Percentiles rank a stretch among this genome's conserved stretches.
These are phyloP conservation scores for Sciaenops ocellatus DNA, from an alignment of 2,797 vertebrate species.

Conservation along the genomic window DNA sequence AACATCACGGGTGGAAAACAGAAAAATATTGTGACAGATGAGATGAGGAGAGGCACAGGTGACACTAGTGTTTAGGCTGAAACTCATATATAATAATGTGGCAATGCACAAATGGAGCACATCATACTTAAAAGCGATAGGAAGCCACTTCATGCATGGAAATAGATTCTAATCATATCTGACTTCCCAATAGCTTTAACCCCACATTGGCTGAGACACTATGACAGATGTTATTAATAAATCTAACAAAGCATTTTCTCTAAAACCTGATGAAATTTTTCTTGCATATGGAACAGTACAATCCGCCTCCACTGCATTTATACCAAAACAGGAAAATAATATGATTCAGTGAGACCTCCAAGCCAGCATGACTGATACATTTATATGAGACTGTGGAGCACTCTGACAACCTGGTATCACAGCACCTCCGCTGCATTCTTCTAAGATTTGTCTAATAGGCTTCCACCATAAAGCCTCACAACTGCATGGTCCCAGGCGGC, in stretches of 20 bases:
- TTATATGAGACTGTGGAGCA: constrained; percentile 81
- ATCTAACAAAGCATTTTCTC: constrained; percentile 80
- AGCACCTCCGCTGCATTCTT: constrained; percentile 78
- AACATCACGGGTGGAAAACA: constrained; percentile 63
- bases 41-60: constrained; percentile 77
- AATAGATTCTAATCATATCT: constrained; percentile 73
- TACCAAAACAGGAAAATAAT: constrained; percentile 76
- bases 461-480: constrained; percentile 78
- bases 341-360: constrained; percentile 75
- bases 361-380: constrained; percentile 89
- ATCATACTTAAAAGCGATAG: constrained; percentile 62
- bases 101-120: constrained; percentile 60
- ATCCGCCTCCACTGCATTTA: constrained; percentile 46
- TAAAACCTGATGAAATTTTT: constrained; percentile 81
- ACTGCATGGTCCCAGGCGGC: constrained; percentile 71
- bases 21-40: constrained; percentile 77
- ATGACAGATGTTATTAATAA: constrained; percentile 84
- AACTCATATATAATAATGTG: constrained; percentile 73
- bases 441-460: constrained; percentile 87
- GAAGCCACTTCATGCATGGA: constrained; percentile 55
- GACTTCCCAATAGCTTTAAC: constrained; percentile 69
- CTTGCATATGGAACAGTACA: constrained; percentile 63
- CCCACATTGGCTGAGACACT: constrained; percentile 64
- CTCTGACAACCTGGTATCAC: constrained; percentile 82
- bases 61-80: constrained; percentile 77